Percentiles rank a stretch among this genome's conserved stretches.
These are phyloP conservation scores for Brienomyrus brachyistius DNA, from an alignment of 2,113 vertebrate genomes.

Conservation along the genomic window DNA sequence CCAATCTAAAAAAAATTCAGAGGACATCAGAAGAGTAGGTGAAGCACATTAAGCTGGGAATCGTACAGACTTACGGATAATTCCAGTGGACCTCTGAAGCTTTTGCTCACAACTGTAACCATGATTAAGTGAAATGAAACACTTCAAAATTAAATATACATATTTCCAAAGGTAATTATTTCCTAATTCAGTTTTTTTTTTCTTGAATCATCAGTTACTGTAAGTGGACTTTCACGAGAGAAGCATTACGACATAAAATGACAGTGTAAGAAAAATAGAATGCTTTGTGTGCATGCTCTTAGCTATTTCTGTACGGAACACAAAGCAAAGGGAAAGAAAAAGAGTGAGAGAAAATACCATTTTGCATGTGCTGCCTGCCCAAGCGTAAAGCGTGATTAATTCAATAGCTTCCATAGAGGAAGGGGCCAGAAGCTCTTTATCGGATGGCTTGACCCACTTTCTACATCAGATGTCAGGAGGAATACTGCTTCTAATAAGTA, in stretches of 20 bases:
- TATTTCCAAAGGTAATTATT: background rate
- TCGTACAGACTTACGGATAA: background rate
- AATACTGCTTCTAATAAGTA: conserved; percentile 31
- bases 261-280: background rate
- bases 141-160: background rate
- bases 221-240: background rate
- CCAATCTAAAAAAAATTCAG: background rate
- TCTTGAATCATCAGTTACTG: background rate
- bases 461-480: conserved; percentile 61
- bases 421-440: conserved; percentile 72
- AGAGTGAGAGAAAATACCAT: conserved; percentile 49
- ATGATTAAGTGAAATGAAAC: background rate
- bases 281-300: background rate
- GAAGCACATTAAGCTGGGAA: background rate
- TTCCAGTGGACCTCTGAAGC: background rate
- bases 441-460: conserved; percentile 86
- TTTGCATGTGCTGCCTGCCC: conserved; percentile 61
- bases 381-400: conserved; percentile 90
- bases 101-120: background rate
- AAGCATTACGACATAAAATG: background rate
- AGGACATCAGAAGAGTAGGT: background rate
- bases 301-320: conserved; percentile 1
- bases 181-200: background rate
- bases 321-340: conserved; percentile 29
- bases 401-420: conserved; percentile 81